phyloP scores from a whole-genome alignment of 2,113 vertebrate species.

The Balaeniceps rex region DNA sequence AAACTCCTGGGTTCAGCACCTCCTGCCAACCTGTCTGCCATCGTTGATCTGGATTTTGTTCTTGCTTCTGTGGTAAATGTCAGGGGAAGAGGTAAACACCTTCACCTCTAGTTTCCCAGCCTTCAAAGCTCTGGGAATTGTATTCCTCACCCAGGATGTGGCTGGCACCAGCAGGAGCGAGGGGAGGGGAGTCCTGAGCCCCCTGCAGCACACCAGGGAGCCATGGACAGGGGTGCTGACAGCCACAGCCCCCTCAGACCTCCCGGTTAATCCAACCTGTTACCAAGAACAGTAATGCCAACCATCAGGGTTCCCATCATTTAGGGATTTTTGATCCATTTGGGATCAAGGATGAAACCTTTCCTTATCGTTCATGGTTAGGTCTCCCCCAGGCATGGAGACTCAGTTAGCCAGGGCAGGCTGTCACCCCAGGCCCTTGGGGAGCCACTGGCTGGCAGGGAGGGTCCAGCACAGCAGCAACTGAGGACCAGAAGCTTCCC shows the following conservation, averaged over 20 bases:
- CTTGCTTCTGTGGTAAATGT: not conserved
- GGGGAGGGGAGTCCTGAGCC: not conserved
- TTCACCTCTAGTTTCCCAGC: not conserved
- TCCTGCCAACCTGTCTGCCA: not conserved
- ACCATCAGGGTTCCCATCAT: not conserved
- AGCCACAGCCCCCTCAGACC: not conserved
- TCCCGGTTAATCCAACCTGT: not conserved
- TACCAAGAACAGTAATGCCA: not conserved
- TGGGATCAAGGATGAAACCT: not conserved
- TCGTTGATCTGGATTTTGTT: not conserved
- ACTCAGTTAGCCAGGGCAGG: not conserved
- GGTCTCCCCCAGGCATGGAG: not conserved
- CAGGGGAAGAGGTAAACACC: not conserved
- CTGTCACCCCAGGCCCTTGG: not conserved
- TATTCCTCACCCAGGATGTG: not conserved
- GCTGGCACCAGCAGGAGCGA: not conserved
- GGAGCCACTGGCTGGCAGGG: not conserved
- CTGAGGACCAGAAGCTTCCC: not conserved
- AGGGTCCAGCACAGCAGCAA: not conserved
- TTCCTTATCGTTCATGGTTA: not conserved
- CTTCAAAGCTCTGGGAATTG: not conserved
- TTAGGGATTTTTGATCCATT: accelerated
- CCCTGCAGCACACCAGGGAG: not conserved
- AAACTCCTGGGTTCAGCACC: not conserved
- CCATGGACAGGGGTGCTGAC: not conserved